phyloP scores from a whole-genome alignment of 2,888 invertebrate species.

The Microctonus aethiopoides region DNA sequence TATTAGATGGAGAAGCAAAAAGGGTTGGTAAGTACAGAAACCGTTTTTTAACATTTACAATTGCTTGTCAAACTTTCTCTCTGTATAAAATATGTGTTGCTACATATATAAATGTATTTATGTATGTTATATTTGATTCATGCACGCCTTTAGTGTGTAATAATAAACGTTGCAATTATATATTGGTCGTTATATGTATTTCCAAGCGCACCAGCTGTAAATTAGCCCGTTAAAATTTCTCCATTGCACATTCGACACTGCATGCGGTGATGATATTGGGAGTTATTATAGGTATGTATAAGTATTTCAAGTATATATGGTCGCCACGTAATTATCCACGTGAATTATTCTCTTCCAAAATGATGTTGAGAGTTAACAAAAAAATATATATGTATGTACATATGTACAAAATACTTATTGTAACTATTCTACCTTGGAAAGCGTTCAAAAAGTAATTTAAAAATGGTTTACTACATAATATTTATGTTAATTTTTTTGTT shows the following conservation, averaged over 20 bases:
- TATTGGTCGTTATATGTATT: slow-evolving; percentile 20
- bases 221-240: slow-evolving; percentile 26
- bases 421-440: not conserved
- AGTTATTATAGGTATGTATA: slow-evolving; percentile 13
- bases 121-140: not conserved
- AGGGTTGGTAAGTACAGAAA: not conserved
- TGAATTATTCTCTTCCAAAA: slow-evolving; percentile 6
- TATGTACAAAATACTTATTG: slow-evolving; percentile 8
- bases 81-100: no score
- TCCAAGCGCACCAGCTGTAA: slow-evolving; percentile 21
- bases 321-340: slow-evolving; percentile 11
- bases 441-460: not conserved
- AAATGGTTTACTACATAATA: slow-evolving; percentile 7
- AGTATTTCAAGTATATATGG: slow-evolving; percentile 20
- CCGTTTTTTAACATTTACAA: not conserved
- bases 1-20: not conserved
- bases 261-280: not conserved
- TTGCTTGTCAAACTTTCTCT: not conserved
- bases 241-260: not conserved
- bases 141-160: not conserved
- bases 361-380: not conserved
- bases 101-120: not conserved
- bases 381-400: not conserved
- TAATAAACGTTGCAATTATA: slow-evolving; percentile 31
- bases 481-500: slow-evolving; percentile 11